Evolutionary conservation across 1,140 invertebrate species (phyloP).

Genomic region (Diorhabda sublineata): DNA sequence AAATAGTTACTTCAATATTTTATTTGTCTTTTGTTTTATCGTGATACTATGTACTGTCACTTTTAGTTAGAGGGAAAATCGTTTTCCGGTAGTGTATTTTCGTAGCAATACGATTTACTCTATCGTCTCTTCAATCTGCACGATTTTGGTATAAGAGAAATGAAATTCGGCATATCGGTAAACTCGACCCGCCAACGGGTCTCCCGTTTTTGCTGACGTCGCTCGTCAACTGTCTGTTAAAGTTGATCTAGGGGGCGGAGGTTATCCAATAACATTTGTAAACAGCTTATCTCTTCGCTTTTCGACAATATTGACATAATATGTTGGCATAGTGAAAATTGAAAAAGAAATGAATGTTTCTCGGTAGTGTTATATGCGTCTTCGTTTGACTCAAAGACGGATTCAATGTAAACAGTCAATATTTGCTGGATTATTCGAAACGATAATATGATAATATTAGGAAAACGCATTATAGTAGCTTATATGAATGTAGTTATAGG

Average conservation of each 20-base stretch:
- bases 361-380: not conserved
- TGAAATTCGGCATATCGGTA: too few relatives aligned
- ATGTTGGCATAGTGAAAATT: conserved; percentile 9
- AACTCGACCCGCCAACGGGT: not conserved
- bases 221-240: conserved; percentile 16
- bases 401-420: not conserved
- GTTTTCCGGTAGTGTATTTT: too few relatives aligned
- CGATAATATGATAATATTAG: not conserved
- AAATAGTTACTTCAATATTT: too few relatives aligned
- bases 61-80: too few relatives aligned
- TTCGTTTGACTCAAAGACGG: not conserved
- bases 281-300: conserved; percentile 17
- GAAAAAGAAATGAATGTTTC: conserved; percentile 4
- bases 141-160: too few relatives aligned
- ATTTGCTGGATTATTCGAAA: not conserved
- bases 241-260: conserved; percentile 14
- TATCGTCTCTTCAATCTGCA: too few relatives aligned
- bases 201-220: conserved; percentile 4
- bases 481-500: too few relatives aligned
- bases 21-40: too few relatives aligned
- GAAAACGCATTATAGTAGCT: not conserved
- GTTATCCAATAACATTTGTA: conserved; percentile 18
- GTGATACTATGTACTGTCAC: too few relatives aligned
- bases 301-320: conserved; percentile 16
- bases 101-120: too few relatives aligned